These are phyloP conservation scores for Hypomecis punctinalis DNA, from an alignment of 2,888 invertebrate species.

Conservation along the genomic window DNA sequence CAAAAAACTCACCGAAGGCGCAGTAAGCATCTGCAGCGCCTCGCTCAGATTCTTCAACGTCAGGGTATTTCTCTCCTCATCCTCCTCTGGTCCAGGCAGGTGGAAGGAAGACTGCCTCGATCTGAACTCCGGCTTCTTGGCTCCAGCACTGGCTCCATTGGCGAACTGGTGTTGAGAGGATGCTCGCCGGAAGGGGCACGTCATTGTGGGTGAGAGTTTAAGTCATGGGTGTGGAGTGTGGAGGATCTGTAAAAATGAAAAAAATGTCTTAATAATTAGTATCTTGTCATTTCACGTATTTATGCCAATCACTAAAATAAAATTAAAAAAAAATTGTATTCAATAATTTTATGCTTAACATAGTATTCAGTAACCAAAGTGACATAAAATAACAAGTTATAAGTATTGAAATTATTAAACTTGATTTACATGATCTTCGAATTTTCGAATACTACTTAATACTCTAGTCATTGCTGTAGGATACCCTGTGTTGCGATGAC, in stretches of 20 bases:
- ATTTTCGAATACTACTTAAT: too few relatives aligned
- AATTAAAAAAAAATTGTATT: too few relatives aligned
- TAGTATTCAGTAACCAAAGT: too few relatives aligned
- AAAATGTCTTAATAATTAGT: too few relatives aligned
- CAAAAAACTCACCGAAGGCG: slow-evolving; percentile 89
- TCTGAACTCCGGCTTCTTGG: slow-evolving; percentile 77
- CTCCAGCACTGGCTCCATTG: slow-evolving; percentile 70
- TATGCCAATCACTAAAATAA: too few relatives aligned
- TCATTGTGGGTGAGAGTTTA: slow-evolving; percentile 58
- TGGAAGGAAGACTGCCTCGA: slow-evolving; percentile 88
- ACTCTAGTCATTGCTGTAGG: too few relatives aligned
- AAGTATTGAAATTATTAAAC: too few relatives aligned
- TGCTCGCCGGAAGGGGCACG: slow-evolving; percentile 85
- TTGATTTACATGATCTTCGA: too few relatives aligned
- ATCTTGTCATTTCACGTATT: too few relatives aligned
- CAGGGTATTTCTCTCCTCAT: slow-evolving; percentile 87
- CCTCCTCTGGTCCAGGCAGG: slow-evolving; percentile 86
- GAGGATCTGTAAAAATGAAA: slow-evolving; percentile 36
- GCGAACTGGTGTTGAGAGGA: slow-evolving; percentile 84
- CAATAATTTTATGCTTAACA: too few relatives aligned
- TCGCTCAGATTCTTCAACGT: slow-evolving; percentile 92
- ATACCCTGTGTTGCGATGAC: too few relatives aligned
- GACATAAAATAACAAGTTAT: too few relatives aligned
- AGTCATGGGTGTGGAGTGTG: slow-evolving; percentile 30
- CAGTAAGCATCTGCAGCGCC: slow-evolving; percentile 91